Percentiles rank a stretch among this genome's conserved stretches.
These are phyloP conservation scores for Cyphomyrus plagiostoma DNA, from an alignment of 2,113 vertebrate genomes.

Conservation along the genomic window DNA sequence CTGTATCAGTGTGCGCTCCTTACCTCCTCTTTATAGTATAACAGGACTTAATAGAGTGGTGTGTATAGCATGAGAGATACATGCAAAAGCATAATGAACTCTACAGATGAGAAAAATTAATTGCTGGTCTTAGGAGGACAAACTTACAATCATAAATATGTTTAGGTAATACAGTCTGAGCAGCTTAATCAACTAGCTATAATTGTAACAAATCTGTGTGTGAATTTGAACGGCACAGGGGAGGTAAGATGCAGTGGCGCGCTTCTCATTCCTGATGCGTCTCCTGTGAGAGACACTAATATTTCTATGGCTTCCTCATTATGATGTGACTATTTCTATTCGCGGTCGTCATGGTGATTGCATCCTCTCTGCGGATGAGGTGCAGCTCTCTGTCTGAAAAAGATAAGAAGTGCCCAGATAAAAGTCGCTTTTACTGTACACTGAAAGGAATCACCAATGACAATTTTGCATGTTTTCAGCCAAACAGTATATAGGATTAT, in stretches of 20 bases:
- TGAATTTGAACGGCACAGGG: background rate
- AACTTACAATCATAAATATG: background rate
- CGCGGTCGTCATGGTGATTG: constrained; percentile 12
- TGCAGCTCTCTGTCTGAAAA: background rate
- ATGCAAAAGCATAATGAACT: background rate
- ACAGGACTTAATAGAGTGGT: background rate
- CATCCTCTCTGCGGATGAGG: background rate
- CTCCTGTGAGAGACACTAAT: background rate
- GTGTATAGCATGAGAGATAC: background rate
- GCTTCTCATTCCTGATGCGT: background rate
- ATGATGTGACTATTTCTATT: background rate
- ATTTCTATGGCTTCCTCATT: background rate
- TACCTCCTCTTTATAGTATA: background rate
- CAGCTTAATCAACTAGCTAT: background rate
- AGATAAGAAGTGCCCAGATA: background rate
- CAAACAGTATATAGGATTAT: background rate
- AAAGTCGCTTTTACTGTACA: background rate
- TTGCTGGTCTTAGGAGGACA: background rate
- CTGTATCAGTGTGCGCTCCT: too few relatives aligned
- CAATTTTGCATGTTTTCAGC: background rate
- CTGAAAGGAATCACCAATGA: background rate
- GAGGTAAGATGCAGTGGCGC: background rate
- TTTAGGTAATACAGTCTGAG: background rate
- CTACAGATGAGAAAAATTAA: background rate
- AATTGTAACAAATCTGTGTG: background rate